phyloP scores from a whole-genome alignment of 2,113 vertebrate genomes.

The Lynx canadensis region DNA sequence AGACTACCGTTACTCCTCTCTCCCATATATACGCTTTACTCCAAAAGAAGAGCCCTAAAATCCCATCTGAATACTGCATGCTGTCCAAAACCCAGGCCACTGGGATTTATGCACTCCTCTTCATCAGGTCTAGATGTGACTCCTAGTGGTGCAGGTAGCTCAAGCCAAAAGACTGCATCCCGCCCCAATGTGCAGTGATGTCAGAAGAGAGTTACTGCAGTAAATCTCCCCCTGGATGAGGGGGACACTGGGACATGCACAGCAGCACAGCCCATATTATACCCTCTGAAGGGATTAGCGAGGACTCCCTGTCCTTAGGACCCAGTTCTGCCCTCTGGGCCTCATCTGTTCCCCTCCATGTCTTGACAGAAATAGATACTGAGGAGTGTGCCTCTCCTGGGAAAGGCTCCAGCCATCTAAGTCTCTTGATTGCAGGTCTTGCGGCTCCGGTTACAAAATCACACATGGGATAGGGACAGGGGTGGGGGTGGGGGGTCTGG shows the following conservation, averaged over 20 bases:
- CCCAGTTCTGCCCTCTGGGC: neutral
- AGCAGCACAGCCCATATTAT: neutral
- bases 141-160: neutral
- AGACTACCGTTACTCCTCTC: neutral
- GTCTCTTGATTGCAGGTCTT: neutral
- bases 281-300: no score
- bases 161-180: no score
- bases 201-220: neutral
- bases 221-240: neutral
- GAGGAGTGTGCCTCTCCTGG: neutral
- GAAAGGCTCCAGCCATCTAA: neutral
- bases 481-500: neutral
- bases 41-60: neutral
- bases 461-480: neutral
- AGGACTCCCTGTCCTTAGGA: neutral
- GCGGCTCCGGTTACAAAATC: neutral
- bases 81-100: neutral
- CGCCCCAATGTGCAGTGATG: neutral
- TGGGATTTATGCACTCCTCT: neutral
- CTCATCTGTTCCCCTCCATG: neutral
- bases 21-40: neutral
- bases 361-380: neutral
- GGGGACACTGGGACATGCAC: neutral
- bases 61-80: neutral
- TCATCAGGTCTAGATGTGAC: neutral